These are phyloP conservation scores for Elephantulus edwardii DNA, from an alignment of 2,113 vertebrate genomes.

Conservation along the genomic window DNA sequence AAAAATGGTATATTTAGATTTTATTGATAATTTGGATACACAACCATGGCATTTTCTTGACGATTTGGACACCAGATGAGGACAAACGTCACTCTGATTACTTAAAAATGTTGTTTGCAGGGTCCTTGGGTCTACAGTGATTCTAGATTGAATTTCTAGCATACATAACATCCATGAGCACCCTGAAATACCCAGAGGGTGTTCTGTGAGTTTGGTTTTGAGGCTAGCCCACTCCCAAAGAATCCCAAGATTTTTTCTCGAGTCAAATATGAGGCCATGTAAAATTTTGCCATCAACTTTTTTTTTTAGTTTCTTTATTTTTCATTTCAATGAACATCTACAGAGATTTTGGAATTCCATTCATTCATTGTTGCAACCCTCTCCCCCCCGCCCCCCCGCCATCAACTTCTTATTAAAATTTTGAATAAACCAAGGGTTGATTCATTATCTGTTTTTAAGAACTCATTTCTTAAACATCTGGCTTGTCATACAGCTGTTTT, in stretches of 20 bases:
- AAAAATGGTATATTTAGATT: conserved; percentile 29
- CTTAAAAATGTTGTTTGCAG: not conserved
- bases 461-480: not conserved
- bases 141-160: conserved; percentile 56
- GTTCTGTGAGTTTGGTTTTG: conserved; percentile 41
- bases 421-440: not conserved
- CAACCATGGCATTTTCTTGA: not conserved
- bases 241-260: conserved; percentile 12
- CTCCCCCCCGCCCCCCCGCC: too few relatives aligned
- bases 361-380: too few relatives aligned
- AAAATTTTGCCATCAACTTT: conserved; percentile 10
- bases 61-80: not conserved
- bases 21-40: conserved; percentile 24
- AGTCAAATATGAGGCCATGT: not conserved
- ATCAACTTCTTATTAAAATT: too few relatives aligned
- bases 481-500: not conserved
- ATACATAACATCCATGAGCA: not conserved
- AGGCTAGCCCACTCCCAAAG: not conserved
- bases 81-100: conserved; percentile 8
- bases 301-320: too few relatives aligned
- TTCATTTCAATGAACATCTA: too few relatives aligned
- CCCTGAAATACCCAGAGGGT: not conserved
- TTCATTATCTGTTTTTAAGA: not conserved
- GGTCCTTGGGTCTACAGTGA: not conserved
- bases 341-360: too few relatives aligned